Evolutionary conservation across 1,140 invertebrate species (phyloP), one percentile per base, ranked within the genome.

Genomic region (Tetragonula clypearis): DNA sequence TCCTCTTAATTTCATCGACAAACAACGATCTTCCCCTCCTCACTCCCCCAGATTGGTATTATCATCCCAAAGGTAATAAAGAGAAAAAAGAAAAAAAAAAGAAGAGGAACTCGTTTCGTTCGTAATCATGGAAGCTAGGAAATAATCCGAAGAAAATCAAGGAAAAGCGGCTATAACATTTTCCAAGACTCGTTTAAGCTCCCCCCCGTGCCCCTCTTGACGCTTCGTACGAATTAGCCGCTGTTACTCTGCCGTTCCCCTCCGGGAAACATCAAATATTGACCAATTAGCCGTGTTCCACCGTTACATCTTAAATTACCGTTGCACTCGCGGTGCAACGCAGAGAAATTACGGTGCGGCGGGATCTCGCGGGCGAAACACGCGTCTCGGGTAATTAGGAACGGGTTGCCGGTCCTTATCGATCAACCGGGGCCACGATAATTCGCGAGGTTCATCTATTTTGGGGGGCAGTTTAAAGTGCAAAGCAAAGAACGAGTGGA

Each of bases 231-330:
- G 12, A 84, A 84, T 84, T 84, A 60, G 56, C 56, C 82, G 56
- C 14, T 30, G 30, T 30, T 30, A 30, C 30, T 30, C 30, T 30
- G 30, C 30, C 41, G 75, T 78, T 84, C 79, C 79, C 76, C 82
- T 69, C 60, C 23, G 65, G 56, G 82, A 84, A 84, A 84, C 76
- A 79, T 84, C 82, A 84, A 84, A 84, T 84, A 84, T 84, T 84
- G 82, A 84, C 76, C 82, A 84, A 84, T 84, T 84, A 84, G 68
- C 58, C 75, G 75, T 15, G 35, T 58, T 62, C 55, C 74, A n/a
- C n/a, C 41, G 56, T 79, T 62, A 84, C 55, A 65, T 84, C 82
- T 84, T 84, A 84, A 84, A 79, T 84, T 84, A 84, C 75, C 82
- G 75, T 79, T 62, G 66, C 41, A 62, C 55, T 77, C 68, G 66